Percentiles rank a stretch among this genome's conserved stretches.
phyloP scores from a whole-genome alignment of 2,797 vertebrate species.

The Heliangelus exortis region DNA sequence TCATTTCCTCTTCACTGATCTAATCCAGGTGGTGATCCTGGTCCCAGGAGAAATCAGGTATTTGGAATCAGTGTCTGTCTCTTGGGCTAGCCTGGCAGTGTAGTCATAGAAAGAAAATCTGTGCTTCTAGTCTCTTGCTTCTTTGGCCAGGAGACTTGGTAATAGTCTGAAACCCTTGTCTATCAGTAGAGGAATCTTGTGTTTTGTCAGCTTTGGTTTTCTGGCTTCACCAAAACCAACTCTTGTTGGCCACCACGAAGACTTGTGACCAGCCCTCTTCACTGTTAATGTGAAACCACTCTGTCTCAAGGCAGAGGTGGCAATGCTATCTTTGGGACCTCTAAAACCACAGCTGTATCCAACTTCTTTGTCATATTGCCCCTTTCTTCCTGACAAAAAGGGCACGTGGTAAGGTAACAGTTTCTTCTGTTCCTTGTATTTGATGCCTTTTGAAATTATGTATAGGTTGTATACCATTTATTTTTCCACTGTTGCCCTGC shows the following conservation, averaged over 20 bases:
- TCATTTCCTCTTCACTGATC: not conserved
- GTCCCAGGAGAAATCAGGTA: not conserved
- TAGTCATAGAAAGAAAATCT: not conserved
- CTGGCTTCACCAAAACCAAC: not conserved
- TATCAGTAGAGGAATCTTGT: not conserved
- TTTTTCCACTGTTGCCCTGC: not conserved
- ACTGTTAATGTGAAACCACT: not conserved
- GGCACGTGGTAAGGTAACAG: not conserved
- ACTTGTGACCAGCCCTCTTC: not conserved
- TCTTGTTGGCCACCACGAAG: not conserved
- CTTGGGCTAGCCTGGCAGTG: not conserved
- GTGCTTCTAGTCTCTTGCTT: not conserved
- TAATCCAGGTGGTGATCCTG: not conserved
- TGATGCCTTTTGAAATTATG: not conserved
- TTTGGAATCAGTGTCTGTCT: not conserved
- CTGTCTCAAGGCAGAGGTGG: not conserved
- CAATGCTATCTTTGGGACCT: not conserved
- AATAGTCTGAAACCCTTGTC: not conserved
- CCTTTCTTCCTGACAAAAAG: not conserved
- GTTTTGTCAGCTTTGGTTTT: not conserved
- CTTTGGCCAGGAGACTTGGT: not conserved
- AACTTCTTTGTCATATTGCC: not conserved
- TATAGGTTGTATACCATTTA: not conserved
- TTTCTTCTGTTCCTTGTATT: not conserved
- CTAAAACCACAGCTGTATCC: not conserved